A percentile compares a stretch with the other conserved stretches of the same genome.
Conservation (phyloP, 2,888 invertebrate species). For the Bibio marci region DNA sequence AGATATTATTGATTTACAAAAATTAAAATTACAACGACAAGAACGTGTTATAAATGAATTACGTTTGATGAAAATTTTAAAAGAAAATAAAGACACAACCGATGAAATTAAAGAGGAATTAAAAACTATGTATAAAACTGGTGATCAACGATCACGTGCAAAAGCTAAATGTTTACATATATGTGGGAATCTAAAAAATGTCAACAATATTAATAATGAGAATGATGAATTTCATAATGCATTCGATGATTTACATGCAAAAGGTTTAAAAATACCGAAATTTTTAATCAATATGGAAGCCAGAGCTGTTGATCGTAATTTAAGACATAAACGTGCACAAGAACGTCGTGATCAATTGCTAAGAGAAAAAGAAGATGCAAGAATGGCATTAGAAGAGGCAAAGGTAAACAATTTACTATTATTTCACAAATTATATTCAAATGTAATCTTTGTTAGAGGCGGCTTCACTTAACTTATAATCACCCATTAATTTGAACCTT, state of each 20-base stretch:
- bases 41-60: conserved; percentile 54
- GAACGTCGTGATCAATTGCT: conserved; percentile 22
- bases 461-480: not conserved
- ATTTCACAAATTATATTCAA: not conserved
- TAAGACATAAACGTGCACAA: conserved; percentile 24
- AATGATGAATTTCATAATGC: no score
- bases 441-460: no score
- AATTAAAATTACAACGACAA: conserved; percentile 50
- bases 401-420: conserved; percentile 19
- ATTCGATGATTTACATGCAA: conserved; percentile 20
- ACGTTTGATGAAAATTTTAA: conserved; percentile 48
- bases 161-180: conserved; percentile 29
- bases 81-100: conserved; percentile 42
- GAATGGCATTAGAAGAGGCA: conserved; percentile 27
- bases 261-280: conserved; percentile 36
- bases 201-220: conserved; percentile 11
- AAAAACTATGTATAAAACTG: conserved; percentile 35
- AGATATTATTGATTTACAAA: conserved; percentile 54
- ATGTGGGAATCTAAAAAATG: no score
- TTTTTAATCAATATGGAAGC: conserved; percentile 57
- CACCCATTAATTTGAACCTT: not conserved
- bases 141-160: conserved; percentile 36
- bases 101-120: conserved; percentile 39
- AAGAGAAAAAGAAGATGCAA: conserved; percentile 26
- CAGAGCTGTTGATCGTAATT: conserved; percentile 44